Percentiles rank a stretch among this genome's conserved stretches.
Evolutionary conservation across 2,888 invertebrate genomes (phyloP).

Genomic region (Allygus modestus): DNA sequence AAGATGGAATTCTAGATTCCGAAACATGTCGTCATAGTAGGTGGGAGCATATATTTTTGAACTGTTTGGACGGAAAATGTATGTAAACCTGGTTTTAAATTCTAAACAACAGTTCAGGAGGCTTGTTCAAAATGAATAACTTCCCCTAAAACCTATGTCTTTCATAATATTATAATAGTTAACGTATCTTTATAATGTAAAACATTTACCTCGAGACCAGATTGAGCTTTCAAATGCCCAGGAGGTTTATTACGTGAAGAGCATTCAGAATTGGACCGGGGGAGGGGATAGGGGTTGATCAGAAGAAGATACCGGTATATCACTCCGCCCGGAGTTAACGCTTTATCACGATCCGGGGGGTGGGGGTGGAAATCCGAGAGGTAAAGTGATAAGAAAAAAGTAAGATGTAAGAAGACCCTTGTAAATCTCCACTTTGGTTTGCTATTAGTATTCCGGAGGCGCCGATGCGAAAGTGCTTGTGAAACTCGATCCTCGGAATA

Average conservation of each 20-base stretch:
- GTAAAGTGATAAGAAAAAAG: conserved; percentile 50
- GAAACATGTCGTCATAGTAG: too few relatives aligned
- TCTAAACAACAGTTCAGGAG: too few relatives aligned
- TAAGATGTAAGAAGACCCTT: conserved; percentile 56
- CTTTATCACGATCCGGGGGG: conserved; percentile 16
- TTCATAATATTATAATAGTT: too few relatives aligned
- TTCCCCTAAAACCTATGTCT: too few relatives aligned
- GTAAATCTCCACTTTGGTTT: conserved; percentile 66
- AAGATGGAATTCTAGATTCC: too few relatives aligned
- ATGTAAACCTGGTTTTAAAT: too few relatives aligned
- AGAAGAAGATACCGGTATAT: not conserved
- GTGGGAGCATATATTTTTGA: too few relatives aligned
- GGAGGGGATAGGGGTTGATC: not conserved
- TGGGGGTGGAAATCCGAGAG: conserved; percentile 38
- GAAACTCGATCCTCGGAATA: conserved; percentile 54
- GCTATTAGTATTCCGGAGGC: conserved; percentile 58
- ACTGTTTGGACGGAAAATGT: too few relatives aligned
- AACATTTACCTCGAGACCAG: too few relatives aligned
- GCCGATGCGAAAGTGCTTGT: conserved; percentile 39
- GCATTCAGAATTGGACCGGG: not conserved
- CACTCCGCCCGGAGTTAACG: conserved; percentile 7
- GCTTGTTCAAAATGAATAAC: too few relatives aligned
- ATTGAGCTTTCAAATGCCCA: not conserved
- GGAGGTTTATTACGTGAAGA: not conserved
- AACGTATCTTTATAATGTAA: too few relatives aligned